Conservation (phyloP, 2,113 vertebrate genomes). For the Corvus moneduloides region DNA sequence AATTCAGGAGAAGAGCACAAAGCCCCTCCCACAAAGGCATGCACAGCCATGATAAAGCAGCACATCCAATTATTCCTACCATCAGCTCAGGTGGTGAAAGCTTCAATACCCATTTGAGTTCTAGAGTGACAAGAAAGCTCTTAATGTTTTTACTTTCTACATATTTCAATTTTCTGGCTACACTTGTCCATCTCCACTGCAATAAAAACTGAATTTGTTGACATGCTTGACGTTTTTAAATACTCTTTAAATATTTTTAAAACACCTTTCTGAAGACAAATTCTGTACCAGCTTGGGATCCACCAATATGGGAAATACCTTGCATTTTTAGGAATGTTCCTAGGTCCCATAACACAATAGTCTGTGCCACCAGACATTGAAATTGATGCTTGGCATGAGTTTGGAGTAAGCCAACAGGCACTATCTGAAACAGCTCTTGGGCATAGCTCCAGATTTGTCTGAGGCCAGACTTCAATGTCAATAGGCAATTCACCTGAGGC, state of each 20-base stretch:
- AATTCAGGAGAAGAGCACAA: background rate
- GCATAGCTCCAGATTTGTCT: background rate
- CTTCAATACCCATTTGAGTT: background rate
- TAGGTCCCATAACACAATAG: background rate
- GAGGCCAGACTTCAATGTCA: background rate
- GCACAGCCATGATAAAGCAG: background rate
- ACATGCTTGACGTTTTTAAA: background rate
- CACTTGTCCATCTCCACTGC: background rate
- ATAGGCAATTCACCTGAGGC: background rate
- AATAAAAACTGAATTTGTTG: background rate
- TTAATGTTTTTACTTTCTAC: background rate
- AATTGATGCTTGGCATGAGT: background rate
- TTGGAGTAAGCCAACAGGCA: background rate
- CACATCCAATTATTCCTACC: background rate
- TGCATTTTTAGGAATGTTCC: background rate
- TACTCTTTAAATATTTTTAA: background rate
- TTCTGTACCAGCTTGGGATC: background rate
- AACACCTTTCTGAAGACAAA: background rate
- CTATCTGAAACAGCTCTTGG: background rate
- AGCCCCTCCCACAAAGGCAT: fast-evolving
- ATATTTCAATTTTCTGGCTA: background rate
- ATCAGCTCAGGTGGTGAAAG: background rate
- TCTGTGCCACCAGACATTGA: background rate
- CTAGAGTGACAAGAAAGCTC: background rate
- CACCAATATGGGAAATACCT: background rate